phyloP scores from a whole-genome alignment of 2,113 vertebrate species.

The Anarrhichthys ocellatus region DNA sequence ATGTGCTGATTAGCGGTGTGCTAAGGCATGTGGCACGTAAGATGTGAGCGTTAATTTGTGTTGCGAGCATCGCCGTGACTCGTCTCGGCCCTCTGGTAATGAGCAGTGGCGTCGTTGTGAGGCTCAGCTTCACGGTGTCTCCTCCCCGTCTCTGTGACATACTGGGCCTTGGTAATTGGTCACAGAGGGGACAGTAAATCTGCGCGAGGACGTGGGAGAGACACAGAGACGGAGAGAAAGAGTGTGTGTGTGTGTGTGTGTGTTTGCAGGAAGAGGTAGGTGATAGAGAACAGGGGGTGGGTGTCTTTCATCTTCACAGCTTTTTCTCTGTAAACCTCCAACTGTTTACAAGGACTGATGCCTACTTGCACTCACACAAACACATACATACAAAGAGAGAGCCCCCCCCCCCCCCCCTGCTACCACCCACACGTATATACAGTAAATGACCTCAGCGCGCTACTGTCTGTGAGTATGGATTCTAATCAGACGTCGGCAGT shows the following conservation, averaged over 20 bases:
- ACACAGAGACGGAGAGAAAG: conserved; percentile 53
- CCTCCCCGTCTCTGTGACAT: conserved; percentile 72
- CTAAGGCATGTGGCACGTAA: conserved; percentile 61
- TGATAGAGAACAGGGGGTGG: conserved; percentile 74
- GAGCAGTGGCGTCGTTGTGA: conserved; percentile 68
- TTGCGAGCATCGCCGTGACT: conserved; percentile 65
- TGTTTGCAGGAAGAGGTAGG: conserved; percentile 66
- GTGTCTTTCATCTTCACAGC: conserved; percentile 80
- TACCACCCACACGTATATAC: conserved; percentile 75
- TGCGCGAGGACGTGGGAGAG: conserved; percentile 75
- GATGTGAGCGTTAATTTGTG: conserved; percentile 67
- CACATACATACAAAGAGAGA: conserved; percentile 24
- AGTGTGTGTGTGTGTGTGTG: conserved; percentile 27
- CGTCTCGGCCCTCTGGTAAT: conserved; percentile 73
- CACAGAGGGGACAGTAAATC: conserved; percentile 83
- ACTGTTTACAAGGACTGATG: conserved; percentile 79
- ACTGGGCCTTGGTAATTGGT: conserved; percentile 81
- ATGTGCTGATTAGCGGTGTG: conserved; percentile 62
- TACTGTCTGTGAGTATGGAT: conserved; percentile 76
- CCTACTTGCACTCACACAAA: conserved; percentile 56
- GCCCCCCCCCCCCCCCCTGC: conserved; percentile 5
- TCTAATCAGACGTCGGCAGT: conserved; percentile 78
- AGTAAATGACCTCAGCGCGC: conserved; percentile 78
- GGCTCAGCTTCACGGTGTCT: conserved; percentile 64
- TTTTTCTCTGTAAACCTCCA: conserved; percentile 78